phyloP scores from a whole-genome alignment of 2,888 invertebrate genomes.

The Drosophila silvestris region DNA sequence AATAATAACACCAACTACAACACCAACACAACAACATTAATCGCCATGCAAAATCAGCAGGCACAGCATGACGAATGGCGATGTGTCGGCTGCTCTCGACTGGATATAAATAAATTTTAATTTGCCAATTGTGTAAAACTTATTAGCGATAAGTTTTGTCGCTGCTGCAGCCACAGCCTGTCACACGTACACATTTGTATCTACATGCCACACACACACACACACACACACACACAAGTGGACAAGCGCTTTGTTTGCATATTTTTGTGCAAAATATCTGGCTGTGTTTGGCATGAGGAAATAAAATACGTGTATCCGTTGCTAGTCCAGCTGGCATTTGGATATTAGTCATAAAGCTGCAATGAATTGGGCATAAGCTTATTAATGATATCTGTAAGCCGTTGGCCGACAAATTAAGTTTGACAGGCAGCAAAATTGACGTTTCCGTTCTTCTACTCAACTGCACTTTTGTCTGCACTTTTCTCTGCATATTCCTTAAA shows the following conservation, averaged over 20 bases:
- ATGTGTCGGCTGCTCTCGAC: conserved; percentile 9
- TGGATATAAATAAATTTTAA: conserved; percentile 75
- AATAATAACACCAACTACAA: conserved; percentile 41
- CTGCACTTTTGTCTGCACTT: not conserved
- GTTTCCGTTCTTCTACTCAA: not conserved
- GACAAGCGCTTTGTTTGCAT: conserved; percentile 41
- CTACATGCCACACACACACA: not conserved
- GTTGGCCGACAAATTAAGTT: conserved; percentile 38
- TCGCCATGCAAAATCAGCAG: conserved; percentile 45
- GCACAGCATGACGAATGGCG: conserved; percentile 50
- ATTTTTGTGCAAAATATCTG: conserved; percentile 40
- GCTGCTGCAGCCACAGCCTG: conserved; percentile 34
- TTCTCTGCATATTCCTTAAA: not conserved
- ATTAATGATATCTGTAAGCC: conserved; percentile 55
- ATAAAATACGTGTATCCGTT: conserved; percentile 48
- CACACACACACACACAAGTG: not conserved
- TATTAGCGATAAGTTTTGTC: conserved; percentile 77
- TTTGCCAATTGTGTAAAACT: conserved; percentile 78
- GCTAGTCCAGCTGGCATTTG: conserved; percentile 53
- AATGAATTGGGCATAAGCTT: conserved; percentile 57
- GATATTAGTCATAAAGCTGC: conserved; percentile 72
- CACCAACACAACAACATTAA: conserved; percentile 22
- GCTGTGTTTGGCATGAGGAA: conserved; percentile 46
- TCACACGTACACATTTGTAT: conserved; percentile 21
- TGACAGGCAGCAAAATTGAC: conserved; percentile 14